Conservation (phyloP, 1,140 invertebrate genomes). For the Pygmarrhopalites habei region DNA sequence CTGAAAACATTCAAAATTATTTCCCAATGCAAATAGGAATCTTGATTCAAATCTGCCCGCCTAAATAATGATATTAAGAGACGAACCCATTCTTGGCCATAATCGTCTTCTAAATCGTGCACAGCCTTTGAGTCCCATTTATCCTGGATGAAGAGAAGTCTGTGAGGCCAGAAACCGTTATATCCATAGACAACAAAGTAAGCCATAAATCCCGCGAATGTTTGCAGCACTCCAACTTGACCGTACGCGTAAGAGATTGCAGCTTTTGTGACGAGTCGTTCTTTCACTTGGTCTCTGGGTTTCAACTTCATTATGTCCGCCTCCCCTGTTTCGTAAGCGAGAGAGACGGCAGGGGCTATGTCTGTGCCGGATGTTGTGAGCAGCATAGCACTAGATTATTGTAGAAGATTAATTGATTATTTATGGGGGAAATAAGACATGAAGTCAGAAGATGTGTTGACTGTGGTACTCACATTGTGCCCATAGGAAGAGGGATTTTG, state of each 20-base stretch:
- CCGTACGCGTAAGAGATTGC: slow-evolving; percentile 40
- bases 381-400: not conserved
- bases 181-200: slow-evolving; percentile 52
- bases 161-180: slow-evolving; percentile 32
- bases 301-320: slow-evolving; percentile 3
- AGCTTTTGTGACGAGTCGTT: slow-evolving; percentile 79
- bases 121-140: not conserved
- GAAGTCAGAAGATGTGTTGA: too few relatives aligned
- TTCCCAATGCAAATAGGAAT: not conserved
- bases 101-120: slow-evolving; percentile 2
- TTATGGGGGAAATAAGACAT: too few relatives aligned
- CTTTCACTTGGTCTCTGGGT: slow-evolving; percentile 47
- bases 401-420: too few relatives aligned
- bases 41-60: not conserved
- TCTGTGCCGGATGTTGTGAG: not conserved
- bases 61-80: not conserved
- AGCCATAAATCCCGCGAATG: slow-evolving; percentile 46
- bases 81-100: slow-evolving; percentile 12
- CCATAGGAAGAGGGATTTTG: not conserved
- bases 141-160: not conserved
- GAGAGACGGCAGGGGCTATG: not conserved
- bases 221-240: slow-evolving; percentile 46
- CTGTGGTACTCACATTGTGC: slow-evolving; percentile 38
- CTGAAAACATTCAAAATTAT: not conserved
- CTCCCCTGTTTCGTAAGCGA: slow-evolving; percentile 4